phyloP scores from a whole-genome alignment of 2,113 vertebrate genomes.

The Carassius auratus region DNA sequence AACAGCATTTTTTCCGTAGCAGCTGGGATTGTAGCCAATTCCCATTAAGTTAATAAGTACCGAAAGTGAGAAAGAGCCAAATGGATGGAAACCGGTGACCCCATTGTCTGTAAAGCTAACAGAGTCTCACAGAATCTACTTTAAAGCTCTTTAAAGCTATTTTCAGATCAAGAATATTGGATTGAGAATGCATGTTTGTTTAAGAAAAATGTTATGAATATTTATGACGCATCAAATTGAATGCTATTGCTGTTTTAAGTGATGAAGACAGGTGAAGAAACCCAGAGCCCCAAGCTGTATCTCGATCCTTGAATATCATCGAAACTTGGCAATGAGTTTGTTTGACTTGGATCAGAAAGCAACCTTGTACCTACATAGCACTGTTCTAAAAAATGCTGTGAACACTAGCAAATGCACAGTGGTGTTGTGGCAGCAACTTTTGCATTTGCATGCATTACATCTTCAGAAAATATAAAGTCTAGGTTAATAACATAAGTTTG shows the following conservation, averaged over 20 bases:
- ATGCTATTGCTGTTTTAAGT: neutral
- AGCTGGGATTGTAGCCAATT: neutral
- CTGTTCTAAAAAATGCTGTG: neutral
- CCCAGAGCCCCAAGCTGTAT: too few relatives aligned
- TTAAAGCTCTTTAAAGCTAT: neutral
- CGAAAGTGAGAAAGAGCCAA: slow-evolving; percentile 1
- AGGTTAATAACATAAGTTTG: neutral
- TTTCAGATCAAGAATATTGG: slow-evolving; percentile 2
- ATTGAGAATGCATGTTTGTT: neutral
- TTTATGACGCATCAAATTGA: neutral
- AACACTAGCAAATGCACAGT: neutral
- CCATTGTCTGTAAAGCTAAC: neutral
- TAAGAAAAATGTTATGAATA: neutral
- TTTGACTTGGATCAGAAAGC: neutral
- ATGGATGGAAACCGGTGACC: slow-evolving; percentile 14
- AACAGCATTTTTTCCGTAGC: neutral
- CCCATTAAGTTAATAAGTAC: slow-evolving; percentile 46
- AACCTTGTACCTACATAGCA: neutral
- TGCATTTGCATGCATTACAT: neutral
- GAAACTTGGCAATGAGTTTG: neutral
- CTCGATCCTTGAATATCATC: neutral
- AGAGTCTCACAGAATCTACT: neutral
- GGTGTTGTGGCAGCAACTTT: neutral
- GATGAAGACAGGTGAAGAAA: neutral
- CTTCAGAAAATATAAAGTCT: neutral